These are phyloP conservation scores for Calameuta pallipes DNA, from an alignment of 2,888 invertebrate genomes.

Conservation along the genomic window DNA sequence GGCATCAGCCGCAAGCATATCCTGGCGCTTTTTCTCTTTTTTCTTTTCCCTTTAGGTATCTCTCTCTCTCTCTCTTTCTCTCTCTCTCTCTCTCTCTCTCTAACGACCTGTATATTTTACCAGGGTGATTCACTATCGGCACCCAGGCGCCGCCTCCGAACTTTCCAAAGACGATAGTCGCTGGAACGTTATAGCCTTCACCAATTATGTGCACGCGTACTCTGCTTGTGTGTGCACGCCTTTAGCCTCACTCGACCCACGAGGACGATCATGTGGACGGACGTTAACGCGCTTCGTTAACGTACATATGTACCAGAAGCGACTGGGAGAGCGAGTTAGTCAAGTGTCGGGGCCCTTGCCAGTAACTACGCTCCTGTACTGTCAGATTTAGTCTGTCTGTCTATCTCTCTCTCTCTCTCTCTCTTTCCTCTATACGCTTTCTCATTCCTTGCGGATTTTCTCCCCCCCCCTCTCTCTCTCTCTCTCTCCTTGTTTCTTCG, in stretches of 20 bases:
- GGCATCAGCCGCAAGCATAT: background rate
- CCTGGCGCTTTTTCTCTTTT: background rate
- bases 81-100: background rate
- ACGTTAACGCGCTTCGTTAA: background rate
- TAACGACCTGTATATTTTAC: conserved; percentile 23
- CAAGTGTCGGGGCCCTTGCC: background rate
- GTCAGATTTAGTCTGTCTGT: background rate
- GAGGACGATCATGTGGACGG: background rate
- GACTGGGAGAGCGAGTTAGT: background rate
- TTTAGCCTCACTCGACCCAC: background rate
- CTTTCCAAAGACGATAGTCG: conserved; percentile 50
- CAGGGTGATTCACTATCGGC: conserved; percentile 22
- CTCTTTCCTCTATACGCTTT: background rate
- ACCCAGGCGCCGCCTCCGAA: conserved; percentile 6
- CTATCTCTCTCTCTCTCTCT: background rate
- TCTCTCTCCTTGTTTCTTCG: background rate
- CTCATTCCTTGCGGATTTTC: background rate
- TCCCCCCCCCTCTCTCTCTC: background rate
- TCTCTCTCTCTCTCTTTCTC: background rate
- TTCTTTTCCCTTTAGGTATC: background rate
- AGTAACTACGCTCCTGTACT: background rate
- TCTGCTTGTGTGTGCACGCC: conserved; percentile 49
- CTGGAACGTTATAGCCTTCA: conserved; percentile 50
- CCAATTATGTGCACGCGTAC: conserved; percentile 65
- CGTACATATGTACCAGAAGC: background rate